Base-by-base conservation (phyloP, 2,797 vertebrate genomes). In the Mormyrops boulengeri region DNA sequence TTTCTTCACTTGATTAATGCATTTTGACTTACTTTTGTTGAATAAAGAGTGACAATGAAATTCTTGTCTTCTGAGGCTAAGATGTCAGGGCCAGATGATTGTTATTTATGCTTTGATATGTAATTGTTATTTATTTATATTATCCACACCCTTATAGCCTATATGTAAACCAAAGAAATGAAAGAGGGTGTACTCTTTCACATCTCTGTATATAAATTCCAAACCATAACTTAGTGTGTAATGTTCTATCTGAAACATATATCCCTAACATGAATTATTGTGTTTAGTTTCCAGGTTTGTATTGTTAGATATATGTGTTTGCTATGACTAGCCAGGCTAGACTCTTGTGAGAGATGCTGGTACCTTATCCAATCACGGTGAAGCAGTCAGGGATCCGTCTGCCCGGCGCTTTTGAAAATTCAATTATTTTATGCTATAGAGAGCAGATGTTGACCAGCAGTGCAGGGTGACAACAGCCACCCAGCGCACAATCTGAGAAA, bases 351-450 rank as follows among this genome's bases (percentile, higher is more conserved):
- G 34, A 73, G 95, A 96, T 95, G 96, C 93, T 88, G 90, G 89
- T 30, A 91, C 90, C 80, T 89, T 73, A 92, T 80, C 96, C 96
- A 96, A 96, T 96, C 93, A 91, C 55, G 90, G 73, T 50, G 92
- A 55, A 55, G 77, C 50, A 91, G 73, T 85, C 84, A 69, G 53
- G 88, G 69, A 57, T 55, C n/a, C 88, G 77, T 92, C 91, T 92
- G 92, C 89, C 85, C 92, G 90, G 94, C 91, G 94, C 93, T 92
- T 93, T 92, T 90, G 93, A 94, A 95, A 94, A 94, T 94, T 93
- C 94, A 93, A 89, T 91, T 89, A 92, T 91, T 91, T 90, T 50
- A 77, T 41, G 69, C 69, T 77, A 77, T 77, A 87, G 88, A 88
- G 91, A 92, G 92, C 89, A 90, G 88, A 88, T 89, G 55, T 69